A percentile compares a stretch with the other conserved stretches of the same genome.
These are phyloP conservation scores for Numida meleagris DNA, from an alignment of 2,113 vertebrate genomes.

Conservation along the genomic window DNA sequence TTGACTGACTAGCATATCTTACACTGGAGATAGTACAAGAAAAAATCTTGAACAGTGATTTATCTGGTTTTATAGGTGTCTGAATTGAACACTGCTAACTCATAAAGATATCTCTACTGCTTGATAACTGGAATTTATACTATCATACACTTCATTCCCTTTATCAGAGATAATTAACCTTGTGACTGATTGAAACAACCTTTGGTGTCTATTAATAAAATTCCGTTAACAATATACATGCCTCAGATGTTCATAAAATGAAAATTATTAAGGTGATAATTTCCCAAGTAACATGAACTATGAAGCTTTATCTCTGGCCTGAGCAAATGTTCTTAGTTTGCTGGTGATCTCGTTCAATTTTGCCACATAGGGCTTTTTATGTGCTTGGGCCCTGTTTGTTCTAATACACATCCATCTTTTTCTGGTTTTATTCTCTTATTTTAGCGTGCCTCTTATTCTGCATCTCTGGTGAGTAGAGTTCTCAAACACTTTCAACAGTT, in stretches of 20 bases:
- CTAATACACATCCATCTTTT: background rate
- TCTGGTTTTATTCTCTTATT: background rate
- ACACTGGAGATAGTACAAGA: background rate
- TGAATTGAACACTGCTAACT: background rate
- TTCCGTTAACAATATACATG: background rate
- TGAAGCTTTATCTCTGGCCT: background rate
- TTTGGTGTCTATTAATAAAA: background rate
- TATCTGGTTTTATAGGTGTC: background rate
- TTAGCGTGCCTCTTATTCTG: background rate
- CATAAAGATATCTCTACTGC: background rate
- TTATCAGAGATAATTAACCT: conserved; percentile 11
- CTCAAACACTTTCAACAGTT: background rate
- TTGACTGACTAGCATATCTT: background rate
- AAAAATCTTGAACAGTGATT: background rate
- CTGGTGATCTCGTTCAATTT: background rate
- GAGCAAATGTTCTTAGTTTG: background rate
- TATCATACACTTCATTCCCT: background rate
- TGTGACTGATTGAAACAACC: background rate
- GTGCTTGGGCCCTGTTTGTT: background rate
- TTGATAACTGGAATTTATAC: background rate
- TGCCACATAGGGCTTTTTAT: background rate
- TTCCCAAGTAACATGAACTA: background rate
- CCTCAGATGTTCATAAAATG: background rate
- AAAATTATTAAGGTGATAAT: background rate
- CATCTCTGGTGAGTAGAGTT: background rate